phyloP scores from a whole-genome alignment of 1,140 invertebrate species.

The Euwallacea similis region DNA sequence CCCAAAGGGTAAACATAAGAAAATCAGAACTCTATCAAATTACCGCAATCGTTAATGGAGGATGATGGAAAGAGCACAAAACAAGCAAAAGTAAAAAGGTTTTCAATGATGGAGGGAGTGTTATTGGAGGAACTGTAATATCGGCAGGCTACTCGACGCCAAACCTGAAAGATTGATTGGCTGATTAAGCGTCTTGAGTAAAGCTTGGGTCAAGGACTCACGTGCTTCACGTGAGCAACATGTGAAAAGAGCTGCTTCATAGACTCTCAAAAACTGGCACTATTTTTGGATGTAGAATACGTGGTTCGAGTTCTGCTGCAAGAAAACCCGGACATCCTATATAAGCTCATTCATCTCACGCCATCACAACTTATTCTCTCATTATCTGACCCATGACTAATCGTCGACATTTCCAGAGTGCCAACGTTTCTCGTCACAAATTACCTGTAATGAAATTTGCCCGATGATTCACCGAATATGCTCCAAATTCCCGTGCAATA shows the following conservation, averaged over 20 bases:
- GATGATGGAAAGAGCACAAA: constrained; percentile 17
- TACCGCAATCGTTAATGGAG: constrained; percentile 18
- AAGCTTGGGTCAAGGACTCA: background rate
- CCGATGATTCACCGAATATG: background rate
- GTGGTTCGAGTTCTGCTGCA: too few relatives aligned
- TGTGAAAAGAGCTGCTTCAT: too few relatives aligned
- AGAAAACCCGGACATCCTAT: too few relatives aligned
- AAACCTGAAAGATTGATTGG: constrained; percentile 16
- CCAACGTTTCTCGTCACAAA: background rate
- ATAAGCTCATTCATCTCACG: too few relatives aligned
- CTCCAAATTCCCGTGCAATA: constrained; percentile 1
- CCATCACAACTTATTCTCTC: too few relatives aligned
- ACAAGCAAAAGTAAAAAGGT: constrained; percentile 22
- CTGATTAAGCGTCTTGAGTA: constrained; percentile 11
- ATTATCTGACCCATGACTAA: too few relatives aligned
- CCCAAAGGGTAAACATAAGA: constrained; percentile 18
- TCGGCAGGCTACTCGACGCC: constrained; percentile 11
- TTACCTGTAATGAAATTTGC: constrained; percentile 2
- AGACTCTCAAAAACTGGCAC: too few relatives aligned
- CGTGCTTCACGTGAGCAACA: too few relatives aligned
- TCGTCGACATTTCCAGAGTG: too few relatives aligned
- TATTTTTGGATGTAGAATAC: too few relatives aligned
- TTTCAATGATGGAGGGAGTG: constrained; percentile 1
- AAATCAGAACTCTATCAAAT: constrained; percentile 18
- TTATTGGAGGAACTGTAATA: constrained; percentile 7